These are phyloP conservation scores for Cremastobaeus sp. DNA, from an alignment of 2,888 invertebrate species.

Conservation along the genomic window DNA sequence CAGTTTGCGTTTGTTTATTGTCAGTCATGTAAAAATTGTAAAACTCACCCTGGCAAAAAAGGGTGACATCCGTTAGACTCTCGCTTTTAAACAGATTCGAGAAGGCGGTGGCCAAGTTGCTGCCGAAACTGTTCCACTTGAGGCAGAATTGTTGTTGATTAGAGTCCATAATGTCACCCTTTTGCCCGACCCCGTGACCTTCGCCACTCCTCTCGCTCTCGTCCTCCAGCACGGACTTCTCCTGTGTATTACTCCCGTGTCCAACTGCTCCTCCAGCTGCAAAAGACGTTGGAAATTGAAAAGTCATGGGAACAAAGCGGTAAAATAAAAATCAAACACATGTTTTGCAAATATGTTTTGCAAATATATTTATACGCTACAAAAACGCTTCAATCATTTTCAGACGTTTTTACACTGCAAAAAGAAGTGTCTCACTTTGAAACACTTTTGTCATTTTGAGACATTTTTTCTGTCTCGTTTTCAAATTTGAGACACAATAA, in stretches of 20 bases:
- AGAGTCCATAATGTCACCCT: conserved; percentile 91
- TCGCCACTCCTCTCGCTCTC: conserved; percentile 74
- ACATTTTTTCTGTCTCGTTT: too few relatives aligned
- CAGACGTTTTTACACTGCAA: too few relatives aligned
- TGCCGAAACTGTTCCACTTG: conserved; percentile 97
- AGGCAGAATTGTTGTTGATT: conserved; percentile 95
- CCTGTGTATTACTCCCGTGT: conserved; percentile 75
- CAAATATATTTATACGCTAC: too few relatives aligned
- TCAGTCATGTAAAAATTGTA: too few relatives aligned
- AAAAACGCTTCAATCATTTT: too few relatives aligned
- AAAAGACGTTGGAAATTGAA: conserved; percentile 33
- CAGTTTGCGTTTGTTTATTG: too few relatives aligned
- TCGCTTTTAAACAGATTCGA: conserved; percentile 95
- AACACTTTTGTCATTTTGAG: too few relatives aligned
- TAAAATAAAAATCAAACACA: background rate
- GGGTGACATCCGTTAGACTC: conserved; percentile 93
- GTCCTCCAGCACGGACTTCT: conserved; percentile 72
- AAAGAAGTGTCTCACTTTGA: too few relatives aligned
- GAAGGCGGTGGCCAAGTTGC: conserved; percentile 94
- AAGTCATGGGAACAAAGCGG: background rate
- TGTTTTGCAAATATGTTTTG: background rate
- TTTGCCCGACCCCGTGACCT: conserved; percentile 73
- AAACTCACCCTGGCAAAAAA: conserved; percentile 93
- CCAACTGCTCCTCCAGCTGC: conserved; percentile 76
- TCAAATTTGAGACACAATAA: too few relatives aligned